These are phyloP conservation scores for Ctena decussata DNA, from an alignment of 2,888 invertebrate genomes.

Conservation along the genomic window DNA sequence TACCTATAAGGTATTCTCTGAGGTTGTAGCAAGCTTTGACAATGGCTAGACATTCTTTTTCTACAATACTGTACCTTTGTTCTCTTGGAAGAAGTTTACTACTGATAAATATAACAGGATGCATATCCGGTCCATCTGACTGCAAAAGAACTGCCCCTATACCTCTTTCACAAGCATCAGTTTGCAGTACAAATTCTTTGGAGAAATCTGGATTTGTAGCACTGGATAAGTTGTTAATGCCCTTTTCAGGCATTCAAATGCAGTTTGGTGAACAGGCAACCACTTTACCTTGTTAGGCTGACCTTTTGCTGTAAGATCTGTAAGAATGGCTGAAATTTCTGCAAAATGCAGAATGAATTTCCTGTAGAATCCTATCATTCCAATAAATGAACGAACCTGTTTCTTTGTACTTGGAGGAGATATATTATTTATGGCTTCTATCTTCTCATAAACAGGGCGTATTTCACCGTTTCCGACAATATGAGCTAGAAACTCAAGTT, in stretches of 20 bases:
- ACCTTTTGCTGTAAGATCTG: constrained; percentile 34
- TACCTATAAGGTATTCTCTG: constrained; percentile 18
- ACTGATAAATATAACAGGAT: neutral
- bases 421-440: constrained; percentile 16
- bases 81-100: neutral
- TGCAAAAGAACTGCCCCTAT: neutral
- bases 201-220: neutral
- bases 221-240: neutral
- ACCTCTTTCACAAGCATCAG: neutral
- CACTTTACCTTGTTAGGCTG: constrained; percentile 32
- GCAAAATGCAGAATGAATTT: constrained; percentile 46
- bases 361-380: constrained; percentile 33
- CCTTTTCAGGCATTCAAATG: constrained; percentile 12
- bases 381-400: constrained; percentile 39
- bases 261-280: constrained; percentile 14
- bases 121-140: neutral
- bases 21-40: neutral
- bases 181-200: neutral
- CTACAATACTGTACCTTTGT: neutral
- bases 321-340: constrained; percentile 27
- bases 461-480: constrained; percentile 21
- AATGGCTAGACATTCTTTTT: constrained; percentile 11
- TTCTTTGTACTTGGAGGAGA: constrained; percentile 17
- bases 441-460: constrained; percentile 11
- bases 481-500: constrained; percentile 27